Percentiles rank a stretch among this genome's conserved stretches.
These are phyloP conservation scores for Enteromius radiatus DNA, from an alignment of 2,797 vertebrate genomes.

Conservation along the genomic window DNA sequence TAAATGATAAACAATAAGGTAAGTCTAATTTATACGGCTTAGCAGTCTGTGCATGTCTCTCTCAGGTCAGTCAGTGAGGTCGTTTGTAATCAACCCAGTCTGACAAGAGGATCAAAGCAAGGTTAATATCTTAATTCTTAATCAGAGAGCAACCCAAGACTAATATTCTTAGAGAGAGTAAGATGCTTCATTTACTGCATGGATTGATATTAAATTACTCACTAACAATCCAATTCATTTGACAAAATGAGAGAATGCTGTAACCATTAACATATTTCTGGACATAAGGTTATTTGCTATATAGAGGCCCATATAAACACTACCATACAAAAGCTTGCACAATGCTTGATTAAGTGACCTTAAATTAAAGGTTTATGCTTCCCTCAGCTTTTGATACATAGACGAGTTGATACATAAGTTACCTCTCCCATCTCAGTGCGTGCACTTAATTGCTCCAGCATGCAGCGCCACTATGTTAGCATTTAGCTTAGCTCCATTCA, in stretches of 20 bases:
- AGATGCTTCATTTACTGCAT: neutral
- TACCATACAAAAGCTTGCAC: too few relatives aligned
- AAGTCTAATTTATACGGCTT: neutral
- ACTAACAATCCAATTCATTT: neutral
- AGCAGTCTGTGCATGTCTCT: slow-evolving; percentile 3
- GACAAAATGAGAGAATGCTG: neutral
- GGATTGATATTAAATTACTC: neutral
- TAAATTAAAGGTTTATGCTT: neutral
- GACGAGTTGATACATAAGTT: too few relatives aligned
- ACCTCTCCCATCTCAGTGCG: too few relatives aligned
- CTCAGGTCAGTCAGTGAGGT: slow-evolving; percentile 41
- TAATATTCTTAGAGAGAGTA: neutral
- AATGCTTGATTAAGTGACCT: neutral
- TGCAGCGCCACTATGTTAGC: too few relatives aligned
- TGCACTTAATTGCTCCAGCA: too few relatives aligned
- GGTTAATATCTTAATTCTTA: slow-evolving; percentile 54
- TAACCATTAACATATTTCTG: neutral
- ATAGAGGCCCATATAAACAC: neutral
- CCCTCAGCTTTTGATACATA: too few relatives aligned
- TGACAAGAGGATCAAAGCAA: slow-evolving; percentile 39
- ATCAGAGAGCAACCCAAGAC: slow-evolving; percentile 28
- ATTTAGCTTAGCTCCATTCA: too few relatives aligned
- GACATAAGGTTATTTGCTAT: neutral
- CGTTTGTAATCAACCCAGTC: slow-evolving; percentile 32
- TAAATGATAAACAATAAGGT: neutral